Evolutionary conservation across 2,888 invertebrate genomes (phyloP).

Genomic region (Dynastes hyllus): DNA sequence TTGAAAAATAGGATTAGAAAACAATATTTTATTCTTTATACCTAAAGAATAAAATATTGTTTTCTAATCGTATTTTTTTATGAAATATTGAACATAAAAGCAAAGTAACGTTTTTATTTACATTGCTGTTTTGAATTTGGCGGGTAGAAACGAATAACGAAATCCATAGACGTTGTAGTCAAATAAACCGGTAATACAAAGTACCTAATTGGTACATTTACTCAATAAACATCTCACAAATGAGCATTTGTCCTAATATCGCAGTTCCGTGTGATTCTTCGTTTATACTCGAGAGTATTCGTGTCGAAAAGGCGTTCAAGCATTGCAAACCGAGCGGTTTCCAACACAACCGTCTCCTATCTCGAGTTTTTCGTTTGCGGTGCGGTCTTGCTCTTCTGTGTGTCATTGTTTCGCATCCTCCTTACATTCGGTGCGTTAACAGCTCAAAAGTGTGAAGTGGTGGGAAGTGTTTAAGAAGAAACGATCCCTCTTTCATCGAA

Average conservation of each 20-base stretch:
- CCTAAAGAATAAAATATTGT: too few relatives aligned
- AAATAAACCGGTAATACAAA: too few relatives aligned
- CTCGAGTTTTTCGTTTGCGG: not conserved
- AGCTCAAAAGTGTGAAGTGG: conserved; percentile 25
- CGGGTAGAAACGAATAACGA: too few relatives aligned
- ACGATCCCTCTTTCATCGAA: not conserved
- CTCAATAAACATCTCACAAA: not conserved
- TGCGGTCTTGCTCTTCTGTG: not conserved
- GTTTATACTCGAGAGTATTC: not conserved
- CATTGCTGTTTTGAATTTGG: too few relatives aligned
- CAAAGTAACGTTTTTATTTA: too few relatives aligned
- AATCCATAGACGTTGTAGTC: too few relatives aligned
- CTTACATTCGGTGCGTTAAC: not conserved
- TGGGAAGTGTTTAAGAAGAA: not conserved
- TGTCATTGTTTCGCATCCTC: conserved; percentile 15
- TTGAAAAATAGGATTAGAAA: too few relatives aligned
- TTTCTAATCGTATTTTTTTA: too few relatives aligned
- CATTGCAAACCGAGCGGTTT: not conserved
- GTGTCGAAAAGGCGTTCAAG: too few relatives aligned
- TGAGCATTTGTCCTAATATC: not conserved
- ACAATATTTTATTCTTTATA: too few relatives aligned
- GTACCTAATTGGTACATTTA: not conserved
- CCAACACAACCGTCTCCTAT: not conserved
- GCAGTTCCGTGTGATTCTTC: not conserved
- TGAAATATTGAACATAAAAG: too few relatives aligned